These are phyloP conservation scores for Tiliacea citrago DNA, from an alignment of 2,888 invertebrate species.

Conservation along the genomic window DNA sequence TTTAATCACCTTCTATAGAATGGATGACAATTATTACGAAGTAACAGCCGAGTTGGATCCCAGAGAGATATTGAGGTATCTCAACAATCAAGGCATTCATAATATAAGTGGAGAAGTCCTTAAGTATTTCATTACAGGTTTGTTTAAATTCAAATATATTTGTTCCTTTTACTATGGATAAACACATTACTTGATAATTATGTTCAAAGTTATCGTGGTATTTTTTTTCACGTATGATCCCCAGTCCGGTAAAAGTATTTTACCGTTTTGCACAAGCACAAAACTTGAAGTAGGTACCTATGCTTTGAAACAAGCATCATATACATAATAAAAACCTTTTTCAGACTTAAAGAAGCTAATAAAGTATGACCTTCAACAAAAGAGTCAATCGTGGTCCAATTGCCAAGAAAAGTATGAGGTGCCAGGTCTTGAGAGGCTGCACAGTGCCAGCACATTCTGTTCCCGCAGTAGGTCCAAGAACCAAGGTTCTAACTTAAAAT, in stretches of 20 bases:
- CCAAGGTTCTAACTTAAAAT: slow-evolving; percentile 70
- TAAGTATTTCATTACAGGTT: slow-evolving; percentile 95
- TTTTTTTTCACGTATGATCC: neutral
- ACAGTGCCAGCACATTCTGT: slow-evolving; percentile 87
- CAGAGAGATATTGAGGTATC: slow-evolving; percentile 93
- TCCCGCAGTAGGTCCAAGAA: slow-evolving; percentile 83
- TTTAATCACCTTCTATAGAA: slow-evolving; percentile 40
- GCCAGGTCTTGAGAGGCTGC: slow-evolving; percentile 83
- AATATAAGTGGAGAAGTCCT: slow-evolving; percentile 94
- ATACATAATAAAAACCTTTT: slow-evolving; percentile 49
- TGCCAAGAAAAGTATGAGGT: slow-evolving; percentile 69
- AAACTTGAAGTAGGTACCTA: neutral
- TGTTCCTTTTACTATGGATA: neutral
- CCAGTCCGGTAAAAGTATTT: too few species aligned
- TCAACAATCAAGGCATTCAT: slow-evolving; percentile 94
- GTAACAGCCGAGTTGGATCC: slow-evolving; percentile 91
- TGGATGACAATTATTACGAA: slow-evolving; percentile 80
- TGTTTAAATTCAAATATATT: slow-evolving; percentile 13
- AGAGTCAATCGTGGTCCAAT: slow-evolving; percentile 62
- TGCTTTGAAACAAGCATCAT: neutral
- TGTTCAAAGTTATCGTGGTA: neutral
- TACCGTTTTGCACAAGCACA: neutral
- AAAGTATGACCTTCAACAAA: slow-evolving; percentile 90
- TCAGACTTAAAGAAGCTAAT: slow-evolving; percentile 93
- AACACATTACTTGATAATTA: neutral